phyloP scores from a whole-genome alignment of 2,888 invertebrate species.

The Hecatera dysodea region DNA sequence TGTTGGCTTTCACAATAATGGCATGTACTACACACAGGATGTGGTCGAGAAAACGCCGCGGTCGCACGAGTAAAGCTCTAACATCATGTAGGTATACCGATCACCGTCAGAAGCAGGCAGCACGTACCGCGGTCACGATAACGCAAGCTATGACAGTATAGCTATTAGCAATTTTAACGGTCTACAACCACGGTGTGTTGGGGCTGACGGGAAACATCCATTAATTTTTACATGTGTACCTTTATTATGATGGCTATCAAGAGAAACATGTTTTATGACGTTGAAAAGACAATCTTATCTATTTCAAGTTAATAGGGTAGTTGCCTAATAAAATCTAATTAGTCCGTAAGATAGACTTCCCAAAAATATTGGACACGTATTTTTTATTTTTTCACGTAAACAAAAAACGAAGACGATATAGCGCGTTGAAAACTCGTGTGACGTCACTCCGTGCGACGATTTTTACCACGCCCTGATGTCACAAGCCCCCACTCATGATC shows the following conservation, averaged over 20 bases:
- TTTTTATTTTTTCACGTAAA: no score
- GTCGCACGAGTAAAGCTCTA: background rate
- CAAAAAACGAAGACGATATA: no score
- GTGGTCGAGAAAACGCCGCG: background rate
- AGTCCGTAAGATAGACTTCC: no score
- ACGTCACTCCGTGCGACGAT: no score
- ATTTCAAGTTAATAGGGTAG: no score
- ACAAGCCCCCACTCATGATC: no score
- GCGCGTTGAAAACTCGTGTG: no score
- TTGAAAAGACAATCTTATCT: background rate
- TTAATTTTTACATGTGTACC: slow-evolving; percentile 10
- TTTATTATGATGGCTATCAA: slow-evolving; percentile 1
- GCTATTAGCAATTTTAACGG: slow-evolving; percentile 28
- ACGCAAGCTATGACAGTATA: background rate
- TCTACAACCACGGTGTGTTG: slow-evolving; percentile 17
- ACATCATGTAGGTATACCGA: background rate
- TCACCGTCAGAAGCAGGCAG: slow-evolving; percentile 2
- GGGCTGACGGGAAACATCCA: slow-evolving; percentile 5
- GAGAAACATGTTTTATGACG: slow-evolving; percentile 24
- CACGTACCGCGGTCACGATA: slow-evolving; percentile 28
- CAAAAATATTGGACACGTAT: no score
- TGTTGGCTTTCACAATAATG: no score
- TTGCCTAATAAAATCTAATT: no score
- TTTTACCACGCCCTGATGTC: no score
- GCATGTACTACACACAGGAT: background rate